Conservation (phyloP, 2,113 vertebrate genomes). For the Onychorhynchus coronatus region DNA sequence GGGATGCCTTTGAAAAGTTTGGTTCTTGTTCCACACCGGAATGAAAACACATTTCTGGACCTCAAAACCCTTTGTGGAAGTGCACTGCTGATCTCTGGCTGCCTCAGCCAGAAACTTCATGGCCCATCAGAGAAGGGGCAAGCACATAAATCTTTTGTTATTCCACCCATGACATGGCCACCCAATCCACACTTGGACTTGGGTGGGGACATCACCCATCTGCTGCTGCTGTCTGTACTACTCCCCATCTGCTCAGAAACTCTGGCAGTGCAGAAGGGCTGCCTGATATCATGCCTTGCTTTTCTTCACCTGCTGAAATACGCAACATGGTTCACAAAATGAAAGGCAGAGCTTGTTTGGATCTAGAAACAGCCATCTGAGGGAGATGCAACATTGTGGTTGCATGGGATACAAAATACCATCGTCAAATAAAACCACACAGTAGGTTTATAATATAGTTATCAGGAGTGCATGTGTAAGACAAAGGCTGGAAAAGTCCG, state of each 20-base stretch:
- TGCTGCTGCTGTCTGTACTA: not conserved
- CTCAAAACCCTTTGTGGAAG: not conserved
- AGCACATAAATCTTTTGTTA: fast-evolving
- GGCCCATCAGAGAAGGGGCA: fast-evolving
- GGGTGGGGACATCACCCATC: not conserved
- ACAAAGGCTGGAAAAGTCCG: not conserved
- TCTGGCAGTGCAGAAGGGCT: not conserved
- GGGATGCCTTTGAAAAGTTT: not conserved
- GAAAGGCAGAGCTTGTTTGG: not conserved
- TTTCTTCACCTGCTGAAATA: not conserved
- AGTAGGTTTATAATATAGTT: not conserved
- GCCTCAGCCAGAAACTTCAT: not conserved
- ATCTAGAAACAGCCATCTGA: fast-evolving
- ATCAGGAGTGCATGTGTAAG: not conserved
- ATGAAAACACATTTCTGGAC: slow-evolving; percentile 22
- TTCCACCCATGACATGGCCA: not conserved
- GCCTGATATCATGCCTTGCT: not conserved
- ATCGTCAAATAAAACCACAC: not conserved
- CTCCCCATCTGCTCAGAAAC: not conserved
- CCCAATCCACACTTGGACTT: not conserved
- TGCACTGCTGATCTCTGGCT: not conserved
- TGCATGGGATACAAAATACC: not conserved
- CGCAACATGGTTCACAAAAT: not conserved
- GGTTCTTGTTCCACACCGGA: not conserved
- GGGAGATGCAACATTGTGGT: not conserved